A percentile compares a stretch with the other conserved stretches of the same genome.
Evolutionary conservation across 2,888 invertebrate species (phyloP).

Genomic region (Parthenolecanium corni): DNA sequence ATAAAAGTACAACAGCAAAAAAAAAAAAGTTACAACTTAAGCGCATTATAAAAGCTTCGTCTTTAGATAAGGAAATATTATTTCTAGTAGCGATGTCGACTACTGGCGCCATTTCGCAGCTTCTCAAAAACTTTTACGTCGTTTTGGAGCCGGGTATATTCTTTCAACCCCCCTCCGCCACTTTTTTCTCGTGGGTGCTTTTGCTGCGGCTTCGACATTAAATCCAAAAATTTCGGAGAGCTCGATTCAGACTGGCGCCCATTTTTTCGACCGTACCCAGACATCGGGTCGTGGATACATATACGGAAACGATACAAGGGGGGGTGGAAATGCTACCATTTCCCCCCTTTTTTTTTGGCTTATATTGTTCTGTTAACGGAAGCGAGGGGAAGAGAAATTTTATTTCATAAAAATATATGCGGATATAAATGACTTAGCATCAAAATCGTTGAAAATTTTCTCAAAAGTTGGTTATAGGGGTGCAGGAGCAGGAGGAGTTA

Average conservation of each 20-base stretch:
- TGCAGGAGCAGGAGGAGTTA: no score
- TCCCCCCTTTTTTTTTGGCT: background rate
- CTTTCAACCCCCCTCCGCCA: no score
- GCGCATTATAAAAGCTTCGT: slow-evolving; percentile 27
- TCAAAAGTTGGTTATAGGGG: no score
- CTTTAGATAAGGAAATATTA: slow-evolving; percentile 28
- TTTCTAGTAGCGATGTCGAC: slow-evolving; percentile 24
- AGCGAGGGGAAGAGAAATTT: background rate
- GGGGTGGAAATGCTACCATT: background rate
- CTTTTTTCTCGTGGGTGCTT: slow-evolving; percentile 7
- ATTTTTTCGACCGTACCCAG: slow-evolving; percentile 22
- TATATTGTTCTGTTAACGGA: background rate
- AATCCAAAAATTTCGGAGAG: slow-evolving; percentile 26
- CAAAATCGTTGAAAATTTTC: background rate
- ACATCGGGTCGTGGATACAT: slow-evolving; percentile 8
- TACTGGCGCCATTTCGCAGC: slow-evolving; percentile 28
- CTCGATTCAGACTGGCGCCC: slow-evolving; percentile 28
- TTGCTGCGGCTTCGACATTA: slow-evolving; percentile 20
- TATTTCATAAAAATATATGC: no score
- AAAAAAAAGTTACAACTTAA: slow-evolving; percentile 25
- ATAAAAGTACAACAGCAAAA: slow-evolving; percentile 1
- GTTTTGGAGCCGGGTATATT: slow-evolving; percentile 23
- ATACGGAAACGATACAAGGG: slow-evolving; percentile 13
- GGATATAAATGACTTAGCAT: background rate
- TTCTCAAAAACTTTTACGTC: slow-evolving; percentile 28